A percentile compares a stretch with the other conserved stretches of the same genome.
These are phyloP conservation scores for Austrofundulus limnaeus DNA, from an alignment of 2,113 vertebrate genomes.

Conservation along the genomic window DNA sequence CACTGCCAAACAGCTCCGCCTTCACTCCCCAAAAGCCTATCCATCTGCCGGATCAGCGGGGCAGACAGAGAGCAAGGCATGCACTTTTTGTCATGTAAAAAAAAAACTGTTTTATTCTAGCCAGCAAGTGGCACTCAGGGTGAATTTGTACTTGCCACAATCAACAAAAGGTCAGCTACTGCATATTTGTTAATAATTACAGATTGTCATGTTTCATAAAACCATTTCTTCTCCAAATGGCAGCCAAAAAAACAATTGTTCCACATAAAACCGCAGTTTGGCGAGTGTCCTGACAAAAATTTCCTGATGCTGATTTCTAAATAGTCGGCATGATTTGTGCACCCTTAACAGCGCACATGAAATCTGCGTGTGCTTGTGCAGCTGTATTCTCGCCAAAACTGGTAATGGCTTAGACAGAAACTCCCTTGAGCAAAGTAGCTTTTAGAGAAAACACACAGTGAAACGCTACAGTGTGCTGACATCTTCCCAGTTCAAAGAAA, in stretches of 20 bases:
- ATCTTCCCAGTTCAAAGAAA: conserved; percentile 9
- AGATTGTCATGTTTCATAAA: not conserved
- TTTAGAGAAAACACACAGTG: conserved; percentile 27
- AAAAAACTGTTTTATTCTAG: conserved; percentile 38
- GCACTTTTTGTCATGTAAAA: conserved; percentile 61
- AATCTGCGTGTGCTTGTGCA: conserved; percentile 33
- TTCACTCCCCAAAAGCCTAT: conserved; percentile 55
- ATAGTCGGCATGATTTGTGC: conserved; percentile 40
- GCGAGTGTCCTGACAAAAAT: conserved; percentile 35
- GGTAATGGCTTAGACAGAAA: conserved; percentile 56
- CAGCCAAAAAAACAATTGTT: conserved; percentile 3
- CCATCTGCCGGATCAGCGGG: conserved; percentile 69
- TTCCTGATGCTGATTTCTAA: conserved; percentile 27
- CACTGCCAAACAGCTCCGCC: conserved; percentile 53
- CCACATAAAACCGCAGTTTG: conserved; percentile 21
- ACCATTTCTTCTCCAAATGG: not conserved
- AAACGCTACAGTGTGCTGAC: conserved; percentile 17
- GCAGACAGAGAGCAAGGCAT: conserved; percentile 55
- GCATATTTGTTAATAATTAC: not conserved
- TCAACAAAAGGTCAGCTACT: conserved; percentile 34
- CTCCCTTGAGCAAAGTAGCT: conserved; percentile 51
- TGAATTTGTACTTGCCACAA: conserved; percentile 21
- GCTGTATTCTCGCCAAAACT: conserved; percentile 38
- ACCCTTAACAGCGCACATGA: conserved; percentile 47
- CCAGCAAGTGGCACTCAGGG: conserved; percentile 28